A percentile compares a stretch with the other conserved stretches of the same genome.
Evolutionary conservation across 2,888 invertebrate genomes (phyloP).

Genomic region (Tribolium freemani): DNA sequence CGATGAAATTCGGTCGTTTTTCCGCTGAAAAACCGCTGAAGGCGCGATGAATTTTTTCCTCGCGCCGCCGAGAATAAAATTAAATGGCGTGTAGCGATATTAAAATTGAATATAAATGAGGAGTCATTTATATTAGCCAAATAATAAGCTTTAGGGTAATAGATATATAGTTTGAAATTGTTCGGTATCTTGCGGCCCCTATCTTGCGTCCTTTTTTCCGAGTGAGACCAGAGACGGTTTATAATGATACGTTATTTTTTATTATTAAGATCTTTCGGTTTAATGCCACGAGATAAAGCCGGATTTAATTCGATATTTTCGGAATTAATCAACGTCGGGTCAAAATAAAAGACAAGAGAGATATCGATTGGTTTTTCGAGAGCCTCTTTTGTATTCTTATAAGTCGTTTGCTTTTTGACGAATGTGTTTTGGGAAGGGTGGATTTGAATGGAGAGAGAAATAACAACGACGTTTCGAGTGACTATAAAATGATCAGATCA

Average conservation of each 20-base stretch:
- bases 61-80: conserved; percentile 47
- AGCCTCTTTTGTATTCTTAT: conserved; percentile 46
- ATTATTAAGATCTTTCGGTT: conserved; percentile 60
- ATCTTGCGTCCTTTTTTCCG: conserved; percentile 31
- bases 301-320: conserved; percentile 45
- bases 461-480: conserved; percentile 16
- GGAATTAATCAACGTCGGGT: conserved; percentile 43
- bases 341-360: conserved; percentile 5
- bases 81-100: conserved; percentile 63
- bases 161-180: conserved; percentile 59
- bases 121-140: conserved; percentile 60
- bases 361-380: conserved; percentile 17
- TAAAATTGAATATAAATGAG: conserved; percentile 63
- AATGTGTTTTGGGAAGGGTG: conserved; percentile 41
- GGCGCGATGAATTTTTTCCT: conserved; percentile 3
- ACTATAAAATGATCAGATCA: conserved; percentile 29
- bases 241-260: conserved; percentile 64
- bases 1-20: conserved; percentile 1
- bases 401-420: conserved; percentile 51
- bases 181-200: conserved; percentile 52
- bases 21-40: conserved; percentile 10
- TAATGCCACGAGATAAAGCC: conserved; percentile 40
- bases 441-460: conserved; percentile 8
- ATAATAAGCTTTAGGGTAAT: conserved; percentile 55
- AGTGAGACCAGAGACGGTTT: conserved; percentile 46